Conservation (phyloP, 2,113 vertebrate species). For the Lates calcarifer region DNA sequence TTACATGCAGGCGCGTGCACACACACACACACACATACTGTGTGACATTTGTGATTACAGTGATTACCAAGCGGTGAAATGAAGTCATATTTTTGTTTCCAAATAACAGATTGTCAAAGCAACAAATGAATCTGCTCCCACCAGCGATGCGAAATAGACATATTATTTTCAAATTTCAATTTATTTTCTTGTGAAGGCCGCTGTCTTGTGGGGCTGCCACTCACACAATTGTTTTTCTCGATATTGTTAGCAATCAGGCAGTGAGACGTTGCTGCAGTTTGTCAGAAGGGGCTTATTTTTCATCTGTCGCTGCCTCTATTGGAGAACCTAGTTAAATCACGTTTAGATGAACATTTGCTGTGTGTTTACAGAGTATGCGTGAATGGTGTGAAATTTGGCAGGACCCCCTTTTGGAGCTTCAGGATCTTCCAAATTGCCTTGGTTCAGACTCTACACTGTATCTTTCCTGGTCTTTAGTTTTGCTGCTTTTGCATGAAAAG, state of each 20-base stretch:
- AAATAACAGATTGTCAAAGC: slow-evolving; percentile 78
- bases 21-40: slow-evolving; percentile 22
- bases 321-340: slow-evolving; percentile 23
- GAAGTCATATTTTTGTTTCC: slow-evolving; percentile 75
- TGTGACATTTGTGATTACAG: slow-evolving; percentile 73
- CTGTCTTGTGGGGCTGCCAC: slow-evolving; percentile 66
- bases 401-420: background rate
- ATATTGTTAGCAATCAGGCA: slow-evolving; percentile 66
- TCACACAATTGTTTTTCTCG: slow-evolving; percentile 60
- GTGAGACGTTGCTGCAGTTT: slow-evolving; percentile 45
- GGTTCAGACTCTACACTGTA: background rate
- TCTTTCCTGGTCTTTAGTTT: background rate
- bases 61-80: slow-evolving; percentile 75
- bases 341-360: slow-evolving; percentile 21
- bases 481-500: background rate
- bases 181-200: slow-evolving; percentile 60
- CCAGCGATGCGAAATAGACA: slow-evolving; percentile 65
- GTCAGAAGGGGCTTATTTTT: slow-evolving; percentile 46
- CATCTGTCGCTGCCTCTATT: slow-evolving; percentile 28
- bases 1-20: background rate
- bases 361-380: slow-evolving; percentile 26
- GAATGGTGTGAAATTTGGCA: background rate
- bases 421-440: background rate
- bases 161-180: slow-evolving; percentile 79
- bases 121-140: slow-evolving; percentile 75